Conservation (phyloP, 2,797 vertebrate genomes). For the Crocidura indochinensis region DNA sequence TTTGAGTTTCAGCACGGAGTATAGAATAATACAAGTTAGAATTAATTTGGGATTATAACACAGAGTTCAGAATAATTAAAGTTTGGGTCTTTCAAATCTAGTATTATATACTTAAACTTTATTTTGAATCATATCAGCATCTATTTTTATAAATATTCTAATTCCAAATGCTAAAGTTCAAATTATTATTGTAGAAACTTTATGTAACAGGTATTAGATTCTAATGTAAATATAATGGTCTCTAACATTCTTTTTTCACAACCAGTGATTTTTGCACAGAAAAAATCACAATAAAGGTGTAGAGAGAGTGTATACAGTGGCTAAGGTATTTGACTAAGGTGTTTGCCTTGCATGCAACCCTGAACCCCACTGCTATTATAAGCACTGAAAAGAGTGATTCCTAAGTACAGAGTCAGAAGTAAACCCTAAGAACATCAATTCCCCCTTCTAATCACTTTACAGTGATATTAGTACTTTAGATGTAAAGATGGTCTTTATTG, state of each 20-base stretch:
- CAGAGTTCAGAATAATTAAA: too few species aligned
- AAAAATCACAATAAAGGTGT: not conserved
- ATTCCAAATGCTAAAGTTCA: too few species aligned
- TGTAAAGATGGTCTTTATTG: conserved; percentile 6
- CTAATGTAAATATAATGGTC: not conserved
- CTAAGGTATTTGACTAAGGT: too few species aligned
- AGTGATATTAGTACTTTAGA: not conserved
- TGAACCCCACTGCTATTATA: too few species aligned
- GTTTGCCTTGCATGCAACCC: too few species aligned
- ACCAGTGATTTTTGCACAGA: not conserved
- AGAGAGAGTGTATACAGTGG: too few species aligned
- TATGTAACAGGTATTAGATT: not conserved
- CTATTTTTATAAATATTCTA: not conserved
- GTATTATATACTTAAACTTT: not conserved
- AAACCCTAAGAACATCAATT: too few species aligned
- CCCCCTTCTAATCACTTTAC: not conserved
- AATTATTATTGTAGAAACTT: not conserved
- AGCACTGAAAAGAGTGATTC: too few species aligned
- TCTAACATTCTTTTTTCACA: not conserved
- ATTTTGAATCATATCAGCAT: not conserved
- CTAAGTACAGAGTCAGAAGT: too few species aligned
- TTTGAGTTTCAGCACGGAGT: conserved; percentile 39
- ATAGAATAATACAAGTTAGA: conserved; percentile 49
- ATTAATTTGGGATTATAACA: not conserved
- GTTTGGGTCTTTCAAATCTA: not conserved